phyloP scores from a whole-genome alignment of 2,797 vertebrate species.

The Choloepus didactylus region DNA sequence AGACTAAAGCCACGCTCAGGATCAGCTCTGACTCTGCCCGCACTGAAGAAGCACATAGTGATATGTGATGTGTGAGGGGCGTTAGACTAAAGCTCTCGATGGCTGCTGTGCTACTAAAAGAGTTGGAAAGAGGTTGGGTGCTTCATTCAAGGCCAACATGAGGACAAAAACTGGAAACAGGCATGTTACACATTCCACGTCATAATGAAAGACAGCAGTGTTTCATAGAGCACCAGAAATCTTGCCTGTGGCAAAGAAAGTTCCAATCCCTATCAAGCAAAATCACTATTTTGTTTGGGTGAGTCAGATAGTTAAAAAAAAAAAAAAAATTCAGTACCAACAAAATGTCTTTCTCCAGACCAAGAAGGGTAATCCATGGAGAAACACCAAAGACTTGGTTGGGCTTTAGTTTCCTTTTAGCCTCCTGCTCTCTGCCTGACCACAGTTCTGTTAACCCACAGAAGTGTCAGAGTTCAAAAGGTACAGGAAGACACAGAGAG shows the following conservation, averaged over 20 bases:
- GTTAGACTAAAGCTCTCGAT: neutral
- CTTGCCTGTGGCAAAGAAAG: neutral
- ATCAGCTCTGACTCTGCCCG: neutral
- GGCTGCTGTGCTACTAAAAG: neutral
- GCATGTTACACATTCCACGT: neutral
- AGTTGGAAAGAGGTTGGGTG: neutral
- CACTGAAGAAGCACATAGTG: neutral
- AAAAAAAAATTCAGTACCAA: slow-evolving; percentile 53
- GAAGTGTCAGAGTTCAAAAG: slow-evolving; percentile 47
- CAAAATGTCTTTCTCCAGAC: slow-evolving; percentile 46
- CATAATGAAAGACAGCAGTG: neutral
- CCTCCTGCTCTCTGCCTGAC: neutral
- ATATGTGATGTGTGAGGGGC: neutral
- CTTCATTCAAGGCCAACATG: neutral
- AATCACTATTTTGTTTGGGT: neutral
- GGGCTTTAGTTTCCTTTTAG: neutral
- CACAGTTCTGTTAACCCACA: slow-evolving; percentile 5
- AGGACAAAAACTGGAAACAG: neutral
- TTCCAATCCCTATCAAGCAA: neutral
- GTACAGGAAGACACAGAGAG: slow-evolving; percentile 38
- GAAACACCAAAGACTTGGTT: neutral
- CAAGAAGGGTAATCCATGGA: neutral
- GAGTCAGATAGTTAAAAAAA: slow-evolving; percentile 40
- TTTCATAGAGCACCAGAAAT: neutral
- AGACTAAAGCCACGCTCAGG: neutral